Evolutionary conservation across 2,797 vertebrate species (phyloP).

Genomic region (Lindbergichthys nudifrons): DNA sequence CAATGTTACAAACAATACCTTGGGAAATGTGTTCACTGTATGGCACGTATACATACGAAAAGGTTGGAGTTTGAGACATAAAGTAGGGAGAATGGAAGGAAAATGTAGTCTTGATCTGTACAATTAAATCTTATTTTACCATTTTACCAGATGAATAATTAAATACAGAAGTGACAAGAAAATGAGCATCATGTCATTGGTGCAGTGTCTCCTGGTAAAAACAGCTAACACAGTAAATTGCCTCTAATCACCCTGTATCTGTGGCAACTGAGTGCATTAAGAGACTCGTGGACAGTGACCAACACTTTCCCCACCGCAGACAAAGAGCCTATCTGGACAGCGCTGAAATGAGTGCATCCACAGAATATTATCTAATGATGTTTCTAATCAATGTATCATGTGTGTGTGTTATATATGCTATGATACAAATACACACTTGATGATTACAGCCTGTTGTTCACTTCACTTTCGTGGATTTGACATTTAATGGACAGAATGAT

Average conservation of each 20-base stretch:
- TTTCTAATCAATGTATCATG: background rate
- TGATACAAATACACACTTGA: background rate
- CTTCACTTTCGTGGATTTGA: background rate
- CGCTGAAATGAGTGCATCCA: conserved; percentile 1
- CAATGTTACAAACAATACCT: background rate
- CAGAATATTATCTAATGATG: background rate
- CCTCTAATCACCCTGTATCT: conserved; percentile 71
- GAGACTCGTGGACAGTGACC: conserved; percentile 39
- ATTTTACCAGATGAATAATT: conserved; percentile 13
- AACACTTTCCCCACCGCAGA: conserved; percentile 35
- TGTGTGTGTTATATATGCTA: background rate
- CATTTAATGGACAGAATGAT: conserved; percentile 1
- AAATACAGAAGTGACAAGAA: conserved; percentile 38
- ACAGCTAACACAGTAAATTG: conserved; percentile 61
- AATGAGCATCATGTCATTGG: conserved; percentile 36
- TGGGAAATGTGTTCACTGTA: background rate
- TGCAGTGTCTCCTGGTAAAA: conserved; percentile 49
- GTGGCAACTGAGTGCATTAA: conserved; percentile 65
- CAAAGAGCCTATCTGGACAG: background rate
- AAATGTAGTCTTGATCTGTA: background rate
- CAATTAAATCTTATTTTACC: background rate
- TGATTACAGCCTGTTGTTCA: background rate
- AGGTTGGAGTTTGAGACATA: background rate
- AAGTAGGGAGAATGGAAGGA: background rate
- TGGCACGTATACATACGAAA: background rate